These are phyloP conservation scores for Peromyscus melanophrys DNA, from an alignment of 2,797 vertebrate genomes.

Conservation along the genomic window DNA sequence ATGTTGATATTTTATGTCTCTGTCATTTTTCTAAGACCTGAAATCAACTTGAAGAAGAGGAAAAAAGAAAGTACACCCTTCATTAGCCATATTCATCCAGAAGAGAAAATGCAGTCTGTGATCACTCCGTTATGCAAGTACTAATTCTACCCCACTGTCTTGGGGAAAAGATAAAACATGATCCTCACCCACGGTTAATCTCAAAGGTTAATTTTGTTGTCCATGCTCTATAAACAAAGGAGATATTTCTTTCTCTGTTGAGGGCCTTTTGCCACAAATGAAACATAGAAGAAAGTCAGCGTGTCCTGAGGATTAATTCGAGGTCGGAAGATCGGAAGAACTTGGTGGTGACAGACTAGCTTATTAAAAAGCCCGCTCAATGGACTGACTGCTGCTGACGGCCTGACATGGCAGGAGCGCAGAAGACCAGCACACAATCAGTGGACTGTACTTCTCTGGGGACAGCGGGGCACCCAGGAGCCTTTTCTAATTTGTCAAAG, in stretches of 20 bases:
- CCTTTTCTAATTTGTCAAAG: conserved; percentile 93
- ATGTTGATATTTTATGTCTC: not conserved
- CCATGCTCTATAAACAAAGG: conserved; percentile 89
- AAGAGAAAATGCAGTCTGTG: not conserved
- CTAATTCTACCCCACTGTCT: conserved; percentile 62
- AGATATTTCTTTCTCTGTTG: conserved; percentile 88
- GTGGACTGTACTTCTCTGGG: conserved; percentile 88
- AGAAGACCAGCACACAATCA: conserved; percentile 90
- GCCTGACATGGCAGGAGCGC: conserved; percentile 85
- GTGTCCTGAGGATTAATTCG: conserved; percentile 89
- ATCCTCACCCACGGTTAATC: conserved; percentile 86
- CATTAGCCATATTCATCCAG: not conserved
- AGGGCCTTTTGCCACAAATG: conserved; percentile 66
- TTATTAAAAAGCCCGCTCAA: conserved; percentile 92
- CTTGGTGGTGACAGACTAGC: conserved; percentile 92
- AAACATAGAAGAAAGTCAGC: conserved; percentile 88
- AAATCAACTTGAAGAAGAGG: not conserved
- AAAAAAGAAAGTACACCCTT: not conserved
- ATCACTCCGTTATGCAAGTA: not conserved
- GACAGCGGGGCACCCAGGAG: conserved; percentile 84
- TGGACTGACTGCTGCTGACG: conserved; percentile 88
- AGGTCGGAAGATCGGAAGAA: conserved; percentile 87
- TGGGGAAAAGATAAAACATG: conserved; percentile 71
- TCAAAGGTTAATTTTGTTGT: conserved; percentile 90
- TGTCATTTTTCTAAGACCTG: conserved; percentile 37